Base-by-base conservation (phyloP, 2,797 vertebrate species). In the Hydrophis major region DNA sequence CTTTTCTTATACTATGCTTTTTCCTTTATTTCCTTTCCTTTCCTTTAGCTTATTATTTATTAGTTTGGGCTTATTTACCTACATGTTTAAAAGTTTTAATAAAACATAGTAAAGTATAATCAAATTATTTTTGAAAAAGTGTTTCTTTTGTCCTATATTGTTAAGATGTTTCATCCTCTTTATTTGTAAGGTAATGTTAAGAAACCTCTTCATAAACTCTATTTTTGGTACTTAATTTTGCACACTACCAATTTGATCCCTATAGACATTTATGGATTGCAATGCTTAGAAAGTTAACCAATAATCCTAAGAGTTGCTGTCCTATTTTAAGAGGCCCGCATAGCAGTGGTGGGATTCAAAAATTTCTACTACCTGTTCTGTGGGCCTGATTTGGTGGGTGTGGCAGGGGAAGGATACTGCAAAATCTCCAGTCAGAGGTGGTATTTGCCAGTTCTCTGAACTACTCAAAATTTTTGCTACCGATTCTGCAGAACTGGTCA, bases 161-260 rank as follows among this genome's bases (percentile, higher is more conserved):
- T 6, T 94, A 28, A 91, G 94, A 88, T 25, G 6, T 89, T 95
- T 93, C 16, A 86, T 91, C 5, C 86, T 91, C 0, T 53, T 96
- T 60, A 91, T 2, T 83, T 60, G 28, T 93, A 16, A 94, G 88
- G 2, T 11, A 6, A 57, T 53, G 4, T 87, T 60, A 13, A 37
- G 4, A 32, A 22, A 32, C 89, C 22, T 94, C 89, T 47, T 25
- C 2, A 1, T 93, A 60, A 53, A 86, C 61, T 57, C 91, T 93
- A 5, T 91, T 92, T 94, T 10, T 53, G 10, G 16, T 83, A 37
- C 61, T 66, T 47, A 27, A 27, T 28, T 66, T 60, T 42, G 18
- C 16, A 78, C 18, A 42, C 37, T 47, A 47, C 20, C 74, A 25
- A 47, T 83, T 59, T 88, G 56, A 42, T 2, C 59, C 25, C 37